Evolutionary conservation across 2,797 vertebrate genomes (phyloP).

Genomic region (Cetoscarus ocellatus): DNA sequence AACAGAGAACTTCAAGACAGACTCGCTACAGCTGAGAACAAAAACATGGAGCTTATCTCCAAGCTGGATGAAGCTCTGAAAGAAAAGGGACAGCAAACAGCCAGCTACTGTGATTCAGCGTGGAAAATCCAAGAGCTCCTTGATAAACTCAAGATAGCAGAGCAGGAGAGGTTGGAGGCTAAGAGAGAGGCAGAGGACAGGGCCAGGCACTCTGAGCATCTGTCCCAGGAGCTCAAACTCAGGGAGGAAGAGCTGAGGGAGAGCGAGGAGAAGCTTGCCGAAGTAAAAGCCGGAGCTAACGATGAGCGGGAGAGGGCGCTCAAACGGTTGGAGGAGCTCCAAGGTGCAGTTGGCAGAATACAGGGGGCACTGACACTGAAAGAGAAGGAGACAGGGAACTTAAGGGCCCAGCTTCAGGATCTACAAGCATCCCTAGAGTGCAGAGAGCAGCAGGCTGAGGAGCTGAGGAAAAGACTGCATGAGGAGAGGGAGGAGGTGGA

Average conservation of each 20-base stretch:
- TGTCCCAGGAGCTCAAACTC: slow-evolving; percentile 82
- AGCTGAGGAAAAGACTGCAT: slow-evolving; percentile 76
- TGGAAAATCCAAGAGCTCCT: slow-evolving; percentile 84
- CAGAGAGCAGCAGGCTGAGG: slow-evolving; percentile 82
- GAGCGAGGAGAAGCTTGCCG: slow-evolving; percentile 74
- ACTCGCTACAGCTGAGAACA: slow-evolving; percentile 77
- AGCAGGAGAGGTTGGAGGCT: slow-evolving; percentile 78
- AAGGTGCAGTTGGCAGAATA: slow-evolving; percentile 79
- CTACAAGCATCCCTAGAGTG: slow-evolving; percentile 78
- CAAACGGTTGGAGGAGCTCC: slow-evolving; percentile 80
- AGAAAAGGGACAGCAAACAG: slow-evolving; percentile 79
- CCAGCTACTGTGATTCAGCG: slow-evolving; percentile 77
- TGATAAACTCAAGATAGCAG: slow-evolving; percentile 84
- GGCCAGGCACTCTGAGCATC: slow-evolving; percentile 72
- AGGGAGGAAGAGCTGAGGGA: slow-evolving; percentile 83
- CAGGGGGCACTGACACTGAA: slow-evolving; percentile 84
- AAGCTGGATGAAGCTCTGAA: slow-evolving; percentile 77
- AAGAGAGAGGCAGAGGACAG: slow-evolving; percentile 79
- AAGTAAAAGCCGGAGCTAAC: slow-evolving; percentile 66
- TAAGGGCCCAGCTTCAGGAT: slow-evolving; percentile 87
- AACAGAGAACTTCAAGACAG: slow-evolving; percentile 76
- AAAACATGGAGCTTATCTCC: slow-evolving; percentile 82
- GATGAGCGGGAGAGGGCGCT: slow-evolving; percentile 77
- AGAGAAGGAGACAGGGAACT: slow-evolving; percentile 85
- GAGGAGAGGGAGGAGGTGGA: slow-evolving; percentile 71